Evolutionary conservation across 2,888 invertebrate genomes (phyloP).

Genomic region (Nomada flava): DNA sequence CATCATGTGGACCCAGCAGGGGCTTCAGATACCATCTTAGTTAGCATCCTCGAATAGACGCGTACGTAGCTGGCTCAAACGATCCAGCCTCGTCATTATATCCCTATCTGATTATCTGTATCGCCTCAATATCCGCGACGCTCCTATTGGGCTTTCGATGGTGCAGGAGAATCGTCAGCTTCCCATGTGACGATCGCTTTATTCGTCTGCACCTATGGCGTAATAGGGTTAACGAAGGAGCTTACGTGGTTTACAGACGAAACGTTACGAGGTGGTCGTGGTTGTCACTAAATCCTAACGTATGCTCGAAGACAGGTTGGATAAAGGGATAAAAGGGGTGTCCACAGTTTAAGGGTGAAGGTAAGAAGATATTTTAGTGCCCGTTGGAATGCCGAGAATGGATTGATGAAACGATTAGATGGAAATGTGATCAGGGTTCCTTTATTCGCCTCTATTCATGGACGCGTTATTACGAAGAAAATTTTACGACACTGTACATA

Average conservation of each 20-base stretch:
- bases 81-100: slow-evolving; percentile 76
- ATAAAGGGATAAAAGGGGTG: neutral
- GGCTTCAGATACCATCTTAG: slow-evolving; percentile 79
- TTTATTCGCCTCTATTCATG: slow-evolving; percentile 7
- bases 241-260: neutral
- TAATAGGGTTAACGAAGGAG: slow-evolving; percentile 42
- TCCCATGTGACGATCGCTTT: slow-evolving; percentile 31
- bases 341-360: neutral
- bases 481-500: slow-evolving; percentile 23
- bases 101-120: slow-evolving; percentile 76
- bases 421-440: slow-evolving; percentile 31
- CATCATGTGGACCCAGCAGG: slow-evolving; percentile 81
- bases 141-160: slow-evolving; percentile 35
- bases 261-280: neutral
- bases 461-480: slow-evolving; percentile 39
- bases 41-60: slow-evolving; percentile 78
- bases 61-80: slow-evolving; percentile 71
- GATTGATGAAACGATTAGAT: slow-evolving; percentile 54
- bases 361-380: slow-evolving; percentile 15
- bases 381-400: slow-evolving; percentile 33
- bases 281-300: neutral
- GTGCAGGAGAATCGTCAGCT: slow-evolving; percentile 18
- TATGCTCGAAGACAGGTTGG: neutral
- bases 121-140: slow-evolving; percentile 70
- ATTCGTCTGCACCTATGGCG: slow-evolving; percentile 4